These are phyloP conservation scores for Heterodera filipjevi DNA, from an alignment of 2,888 invertebrate species.

Conservation along the genomic window DNA sequence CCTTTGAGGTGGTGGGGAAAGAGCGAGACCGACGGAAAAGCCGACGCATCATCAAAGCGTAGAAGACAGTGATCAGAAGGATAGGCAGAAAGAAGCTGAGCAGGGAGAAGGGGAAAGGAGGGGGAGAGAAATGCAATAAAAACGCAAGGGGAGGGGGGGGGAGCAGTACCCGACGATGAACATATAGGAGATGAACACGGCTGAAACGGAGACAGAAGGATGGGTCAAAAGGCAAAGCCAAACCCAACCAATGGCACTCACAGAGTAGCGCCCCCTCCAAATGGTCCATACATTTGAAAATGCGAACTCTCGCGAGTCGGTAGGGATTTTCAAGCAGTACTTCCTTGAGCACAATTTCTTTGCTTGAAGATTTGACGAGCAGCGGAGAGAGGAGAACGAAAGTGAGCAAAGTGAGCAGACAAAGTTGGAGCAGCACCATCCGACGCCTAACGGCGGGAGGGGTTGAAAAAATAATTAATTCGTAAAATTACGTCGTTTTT, in stretches of 20 bases:
- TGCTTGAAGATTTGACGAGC: conserved; percentile 40
- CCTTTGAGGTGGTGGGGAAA: conserved; percentile 44
- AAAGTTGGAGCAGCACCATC: conserved; percentile 39
- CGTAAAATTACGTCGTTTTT: conserved; percentile 68
- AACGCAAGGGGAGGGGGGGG: background rate
- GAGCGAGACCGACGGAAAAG: conserved; percentile 54
- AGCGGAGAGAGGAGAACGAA: conserved; percentile 48
- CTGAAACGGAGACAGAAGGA: conserved; percentile 20
- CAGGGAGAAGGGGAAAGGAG: background rate
- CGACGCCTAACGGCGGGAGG: conserved; percentile 24
- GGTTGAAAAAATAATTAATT: background rate
- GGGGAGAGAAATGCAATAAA: background rate
- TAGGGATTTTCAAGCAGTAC: conserved; percentile 47
- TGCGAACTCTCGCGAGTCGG: conserved; percentile 47
- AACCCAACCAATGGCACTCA: background rate
- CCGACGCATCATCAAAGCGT: conserved; percentile 58
- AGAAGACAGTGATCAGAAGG: conserved; percentile 60
- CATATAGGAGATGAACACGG: conserved; percentile 46
- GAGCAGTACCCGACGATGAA: conserved; percentile 38
- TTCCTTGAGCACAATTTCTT: conserved; percentile 47
- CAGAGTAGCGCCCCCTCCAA: conserved; percentile 41
- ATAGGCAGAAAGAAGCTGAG: conserved; percentile 54
- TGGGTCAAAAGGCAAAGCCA: background rate
- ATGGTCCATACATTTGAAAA: conserved; percentile 49
- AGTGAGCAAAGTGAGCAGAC: conserved; percentile 40